A percentile compares a stretch with the other conserved stretches of the same genome.
Evolutionary conservation across 2,888 invertebrate species (phyloP).

Genomic region (Chymomyza amoena): DNA sequence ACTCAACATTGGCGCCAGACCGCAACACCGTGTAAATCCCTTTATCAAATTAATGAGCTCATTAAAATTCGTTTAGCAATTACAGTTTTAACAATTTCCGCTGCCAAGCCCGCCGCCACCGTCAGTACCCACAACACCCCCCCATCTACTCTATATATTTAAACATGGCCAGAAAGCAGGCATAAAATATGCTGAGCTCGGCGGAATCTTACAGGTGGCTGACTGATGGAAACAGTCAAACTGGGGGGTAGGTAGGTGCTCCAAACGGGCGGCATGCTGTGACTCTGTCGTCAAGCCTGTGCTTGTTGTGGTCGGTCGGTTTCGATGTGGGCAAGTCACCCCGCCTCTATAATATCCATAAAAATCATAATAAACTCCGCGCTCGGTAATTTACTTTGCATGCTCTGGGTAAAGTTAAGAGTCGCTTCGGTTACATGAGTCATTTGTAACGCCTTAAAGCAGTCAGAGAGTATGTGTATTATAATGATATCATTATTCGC

Average conservation of each 20-base stretch:
- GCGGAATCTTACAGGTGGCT: constrained; percentile 59
- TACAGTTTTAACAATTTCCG: constrained; percentile 75
- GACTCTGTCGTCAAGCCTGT: neutral
- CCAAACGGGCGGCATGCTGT: constrained; percentile 1
- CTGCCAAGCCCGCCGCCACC: constrained; percentile 8
- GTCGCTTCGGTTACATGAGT: neutral
- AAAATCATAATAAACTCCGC: constrained; percentile 63
- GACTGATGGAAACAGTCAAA: constrained; percentile 11
- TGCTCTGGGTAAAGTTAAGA: neutral
- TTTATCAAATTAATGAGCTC: constrained; percentile 77
- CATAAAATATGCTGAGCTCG: constrained; percentile 53
- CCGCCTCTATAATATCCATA: constrained; percentile 45
- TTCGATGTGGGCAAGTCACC: neutral
- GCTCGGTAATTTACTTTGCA: constrained; percentile 27
- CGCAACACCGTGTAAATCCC: constrained; percentile 72
- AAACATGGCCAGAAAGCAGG: neutral
- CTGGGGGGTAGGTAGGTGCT: neutral
- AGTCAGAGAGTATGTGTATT: neutral
- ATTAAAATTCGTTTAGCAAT: constrained; percentile 76
- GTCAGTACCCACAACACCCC: neutral
- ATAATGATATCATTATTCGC: too few relatives aligned
- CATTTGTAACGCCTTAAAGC: neutral
- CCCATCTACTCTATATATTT: neutral
- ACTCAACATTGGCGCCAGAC: constrained; percentile 36
- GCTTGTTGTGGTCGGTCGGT: neutral